Evolutionary conservation across 2,113 vertebrate species (phyloP), one percentile per base, ranked within the genome.

Genomic region (Macroglossus sobrinus): DNA sequence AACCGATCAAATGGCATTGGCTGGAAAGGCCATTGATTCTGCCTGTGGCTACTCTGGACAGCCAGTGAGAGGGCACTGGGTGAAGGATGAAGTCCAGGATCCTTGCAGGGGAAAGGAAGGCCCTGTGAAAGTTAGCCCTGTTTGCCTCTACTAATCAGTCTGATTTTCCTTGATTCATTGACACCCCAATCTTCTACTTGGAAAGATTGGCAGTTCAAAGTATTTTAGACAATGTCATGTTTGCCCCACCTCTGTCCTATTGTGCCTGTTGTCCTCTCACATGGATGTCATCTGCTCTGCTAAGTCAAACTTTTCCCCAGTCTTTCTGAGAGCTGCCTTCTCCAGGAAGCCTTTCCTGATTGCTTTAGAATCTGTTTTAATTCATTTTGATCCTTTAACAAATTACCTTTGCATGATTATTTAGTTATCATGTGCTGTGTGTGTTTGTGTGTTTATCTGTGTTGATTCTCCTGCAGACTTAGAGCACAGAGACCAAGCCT

Each of bases 281-380:
- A 14, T n/a, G 40, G 80, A 69, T 33, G 43, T 16, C 15, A 82
- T 80, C 61, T 76, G 45, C 50, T 92, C 47, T 75, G 66, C 19
- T 16, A 18, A 71, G 59, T 57, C n/a, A 92, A 91, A 66, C 76
- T 1, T 76, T 80, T 80, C 18, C 26, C 45, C 14, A 57, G 9
- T 91, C 24, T 82, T 86, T 45, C 40, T 14, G 43, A 55, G 75
- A 50, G 50, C 74, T 79, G 38, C 84, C 35, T 61, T 78, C 45
- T 63, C 63, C 63, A 66, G 53, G n/a, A 95, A 91, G 38, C 38
- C 76, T 81, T 92, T 81, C 43, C 19, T 69, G 63, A 69, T 64
- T 82, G 38, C 45, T 63, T 75, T 59, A 76, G 55, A 88, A 43
- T 4, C 21, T 35, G 76, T 84, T 91, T 66, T 71, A 66, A 35